Conservation (phyloP, 2,797 vertebrate species). For the Propithecus perrieri region DNA sequence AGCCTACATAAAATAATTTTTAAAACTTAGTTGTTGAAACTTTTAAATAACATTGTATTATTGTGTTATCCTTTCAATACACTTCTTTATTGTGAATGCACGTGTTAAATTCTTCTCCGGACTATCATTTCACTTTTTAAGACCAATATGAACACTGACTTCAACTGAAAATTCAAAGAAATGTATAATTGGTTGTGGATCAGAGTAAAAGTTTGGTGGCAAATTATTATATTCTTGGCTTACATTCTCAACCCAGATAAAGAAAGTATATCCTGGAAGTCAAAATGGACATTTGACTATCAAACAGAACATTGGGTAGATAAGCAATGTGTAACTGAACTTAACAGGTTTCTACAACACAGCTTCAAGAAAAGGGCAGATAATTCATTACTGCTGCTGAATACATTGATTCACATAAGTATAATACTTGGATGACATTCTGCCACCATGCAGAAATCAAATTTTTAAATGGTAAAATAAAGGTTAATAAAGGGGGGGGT, state of each 20-base stretch:
- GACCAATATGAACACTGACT: not conserved
- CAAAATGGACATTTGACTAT: slow-evolving; percentile 9
- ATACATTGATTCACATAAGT: not conserved
- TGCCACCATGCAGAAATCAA: not conserved
- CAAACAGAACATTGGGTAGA: not conserved
- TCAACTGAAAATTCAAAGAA: slow-evolving; percentile 25
- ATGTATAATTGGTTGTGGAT: not conserved
- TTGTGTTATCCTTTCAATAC: not conserved
- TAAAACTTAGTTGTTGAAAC: not conserved
- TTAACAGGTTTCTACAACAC: not conserved
- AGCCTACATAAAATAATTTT: not conserved
- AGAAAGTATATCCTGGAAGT: slow-evolving; percentile 3
- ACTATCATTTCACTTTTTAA: not conserved
- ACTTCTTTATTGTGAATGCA: not conserved
- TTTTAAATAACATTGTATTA: not conserved
- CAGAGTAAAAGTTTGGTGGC: not conserved
- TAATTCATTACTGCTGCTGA: not conserved
- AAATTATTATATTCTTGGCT: not conserved
- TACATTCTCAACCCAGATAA: not conserved
- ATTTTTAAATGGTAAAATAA: not conserved
- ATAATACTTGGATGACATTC: not conserved
- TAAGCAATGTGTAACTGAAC: not conserved
- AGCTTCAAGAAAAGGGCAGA: slow-evolving; percentile 29
- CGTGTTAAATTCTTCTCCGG: not conserved
- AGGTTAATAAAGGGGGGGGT: not conserved